These are phyloP conservation scores for Apis laboriosa DNA, from an alignment of 1,140 invertebrate species.

Conservation along the genomic window DNA sequence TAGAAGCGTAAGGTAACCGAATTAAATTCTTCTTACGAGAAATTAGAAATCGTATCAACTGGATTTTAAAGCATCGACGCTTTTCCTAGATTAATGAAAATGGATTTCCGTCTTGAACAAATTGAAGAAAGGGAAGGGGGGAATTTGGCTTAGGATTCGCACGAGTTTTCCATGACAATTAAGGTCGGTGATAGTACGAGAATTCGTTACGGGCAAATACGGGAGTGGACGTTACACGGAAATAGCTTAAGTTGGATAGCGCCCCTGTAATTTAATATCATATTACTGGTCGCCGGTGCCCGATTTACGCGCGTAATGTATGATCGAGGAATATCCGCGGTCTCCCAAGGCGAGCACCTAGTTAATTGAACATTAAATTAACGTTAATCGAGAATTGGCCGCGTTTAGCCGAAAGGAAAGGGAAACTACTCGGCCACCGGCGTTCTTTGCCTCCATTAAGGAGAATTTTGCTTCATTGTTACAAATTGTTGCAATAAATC, in stretches of 20 bases:
- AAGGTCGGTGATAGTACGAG: not conserved
- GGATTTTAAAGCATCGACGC: not conserved
- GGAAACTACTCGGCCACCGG: too few species aligned
- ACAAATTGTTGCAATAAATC: not conserved
- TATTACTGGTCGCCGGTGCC: not conserved
- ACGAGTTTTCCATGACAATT: not conserved
- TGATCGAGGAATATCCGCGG: slow-evolving; percentile 16
- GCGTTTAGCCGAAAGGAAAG: too few species aligned
- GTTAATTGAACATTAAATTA: slow-evolving; percentile 46
- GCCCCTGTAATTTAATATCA: slow-evolving; percentile 16
- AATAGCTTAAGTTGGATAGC: slow-evolving; percentile 2
- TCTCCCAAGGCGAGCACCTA: not conserved
- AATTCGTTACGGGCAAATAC: not conserved
- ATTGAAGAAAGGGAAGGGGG: too few species aligned
- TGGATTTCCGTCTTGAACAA: not conserved
- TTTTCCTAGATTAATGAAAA: too few species aligned
- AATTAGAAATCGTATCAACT: not conserved
- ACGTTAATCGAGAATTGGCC: slow-evolving; percentile 23
- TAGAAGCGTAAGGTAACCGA: not conserved
- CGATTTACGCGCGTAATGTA: slow-evolving; percentile 12
- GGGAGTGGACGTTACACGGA: not conserved
- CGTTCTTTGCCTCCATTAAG: not conserved
- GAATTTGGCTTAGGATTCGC: too few species aligned
- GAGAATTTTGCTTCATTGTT: not conserved
- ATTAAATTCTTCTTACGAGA: not conserved